Evolutionary conservation across 1,140 invertebrate genomes (phyloP).

Genomic region (Calliopsis andreniformis): DNA sequence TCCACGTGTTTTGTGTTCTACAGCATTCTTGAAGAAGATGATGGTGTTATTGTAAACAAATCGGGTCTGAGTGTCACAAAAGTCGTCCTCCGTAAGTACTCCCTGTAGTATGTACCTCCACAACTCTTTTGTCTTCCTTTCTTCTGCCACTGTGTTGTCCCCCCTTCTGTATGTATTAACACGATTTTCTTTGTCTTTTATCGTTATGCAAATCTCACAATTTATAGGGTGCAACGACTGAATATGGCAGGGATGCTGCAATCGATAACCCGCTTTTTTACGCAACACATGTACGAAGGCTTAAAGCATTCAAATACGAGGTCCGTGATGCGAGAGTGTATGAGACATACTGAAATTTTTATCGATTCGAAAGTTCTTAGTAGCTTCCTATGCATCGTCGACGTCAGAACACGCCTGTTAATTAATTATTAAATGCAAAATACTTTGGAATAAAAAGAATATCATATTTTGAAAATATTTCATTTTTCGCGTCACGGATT

Average conservation of each 20-base stretch:
- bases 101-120: conserved; percentile 60
- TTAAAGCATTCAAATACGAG: conserved; percentile 45
- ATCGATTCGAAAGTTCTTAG: too few species aligned
- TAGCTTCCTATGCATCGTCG: too few species aligned
- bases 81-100: conserved; percentile 77
- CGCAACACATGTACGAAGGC: conserved; percentile 60
- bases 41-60: conserved; percentile 81
- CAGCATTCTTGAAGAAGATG: conserved; percentile 89
- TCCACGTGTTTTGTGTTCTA: conserved; percentile 79
- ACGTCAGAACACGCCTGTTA: conserved; percentile 13
- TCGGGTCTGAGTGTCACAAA: conserved; percentile 58
- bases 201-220: conserved; percentile 49
- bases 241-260: conserved; percentile 75
- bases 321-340: conserved; percentile 33
- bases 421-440: too few species aligned
- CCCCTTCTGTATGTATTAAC: conserved; percentile 60
- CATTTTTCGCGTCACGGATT: conserved; percentile 17
- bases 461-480: too few species aligned
- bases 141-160: conserved; percentile 1
- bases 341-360: too few species aligned
- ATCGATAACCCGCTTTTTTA: conserved; percentile 77
- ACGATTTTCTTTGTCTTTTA: conserved; percentile 59
- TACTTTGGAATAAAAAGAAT: too few species aligned
- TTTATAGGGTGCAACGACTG: conserved; percentile 74
- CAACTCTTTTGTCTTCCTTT: conserved; percentile 17